Evolutionary conservation across 2,888 invertebrate genomes (phyloP).

Genomic region (Lochmaea crataegi): DNA sequence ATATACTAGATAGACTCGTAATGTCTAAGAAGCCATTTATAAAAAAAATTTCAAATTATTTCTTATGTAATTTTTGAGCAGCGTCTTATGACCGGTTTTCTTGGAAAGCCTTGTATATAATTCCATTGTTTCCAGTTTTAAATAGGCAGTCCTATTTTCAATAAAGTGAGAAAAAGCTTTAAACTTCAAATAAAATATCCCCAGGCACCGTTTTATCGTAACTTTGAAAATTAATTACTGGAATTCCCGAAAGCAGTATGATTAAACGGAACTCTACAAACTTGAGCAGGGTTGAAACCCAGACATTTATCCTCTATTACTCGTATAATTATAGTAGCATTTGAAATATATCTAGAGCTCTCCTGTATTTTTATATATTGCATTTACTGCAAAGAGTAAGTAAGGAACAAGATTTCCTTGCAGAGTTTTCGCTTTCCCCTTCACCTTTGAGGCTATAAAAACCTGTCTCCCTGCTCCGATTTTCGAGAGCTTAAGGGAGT

Average conservation of each 20-base stretch:
- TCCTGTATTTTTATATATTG: conserved; percentile 9
- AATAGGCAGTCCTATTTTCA: conserved; percentile 1
- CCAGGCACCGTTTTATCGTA: conserved; percentile 27
- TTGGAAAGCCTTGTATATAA: too few species aligned
- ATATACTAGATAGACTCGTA: too few species aligned
- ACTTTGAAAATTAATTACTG: conserved; percentile 36
- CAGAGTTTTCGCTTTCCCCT: conserved; percentile 2
- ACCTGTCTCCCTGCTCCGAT: background rate
- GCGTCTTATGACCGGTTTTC: too few species aligned
- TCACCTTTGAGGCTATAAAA: conserved; percentile 3
- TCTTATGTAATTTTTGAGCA: too few species aligned
- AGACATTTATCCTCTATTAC: conserved; percentile 39
- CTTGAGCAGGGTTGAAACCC: conserved; percentile 31
- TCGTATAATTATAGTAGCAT: conserved; percentile 31
- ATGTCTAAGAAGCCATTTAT: too few species aligned
- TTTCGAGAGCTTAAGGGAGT: background rate
- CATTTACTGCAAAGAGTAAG: conserved; percentile 1
- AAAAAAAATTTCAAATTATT: too few species aligned
- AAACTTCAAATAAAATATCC: conserved; percentile 2
- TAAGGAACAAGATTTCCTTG: conserved; percentile 21
- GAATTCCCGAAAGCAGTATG: conserved; percentile 37
- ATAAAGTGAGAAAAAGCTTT: background rate
- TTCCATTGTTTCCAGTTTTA: background rate
- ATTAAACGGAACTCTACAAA: conserved; percentile 38
- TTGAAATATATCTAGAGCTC: conserved; percentile 29